Evolutionary conservation across 2,113 vertebrate species (phyloP).

Genomic region (Paradoxurus hermaphroditus): DNA sequence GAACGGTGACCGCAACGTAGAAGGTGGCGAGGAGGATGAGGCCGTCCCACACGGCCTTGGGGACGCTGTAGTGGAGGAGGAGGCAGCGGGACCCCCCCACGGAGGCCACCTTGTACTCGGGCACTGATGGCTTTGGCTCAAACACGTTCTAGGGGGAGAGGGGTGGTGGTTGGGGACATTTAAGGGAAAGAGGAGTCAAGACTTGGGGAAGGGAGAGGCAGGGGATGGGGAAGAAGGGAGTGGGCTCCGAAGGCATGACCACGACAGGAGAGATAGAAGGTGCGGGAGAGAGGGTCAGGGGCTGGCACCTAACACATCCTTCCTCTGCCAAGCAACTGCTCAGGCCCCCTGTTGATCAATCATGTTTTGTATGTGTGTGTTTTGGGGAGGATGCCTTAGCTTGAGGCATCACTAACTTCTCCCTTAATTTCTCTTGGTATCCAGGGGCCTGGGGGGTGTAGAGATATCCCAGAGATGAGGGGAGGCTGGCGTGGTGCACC

Average conservation of each 20-base stretch:
- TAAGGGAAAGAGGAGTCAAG: constrained; percentile 23
- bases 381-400: not conserved
- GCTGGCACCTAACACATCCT: not conserved
- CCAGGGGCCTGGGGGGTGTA: not conserved
- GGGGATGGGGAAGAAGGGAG: not conserved
- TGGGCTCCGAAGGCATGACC: not conserved
- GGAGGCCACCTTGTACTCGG: constrained; percentile 96
- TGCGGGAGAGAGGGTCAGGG: not conserved
- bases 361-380: not conserved
- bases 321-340: not conserved
- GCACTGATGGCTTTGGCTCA: constrained; percentile 90
- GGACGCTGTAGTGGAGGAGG: constrained; percentile 96
- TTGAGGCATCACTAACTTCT: not conserved
- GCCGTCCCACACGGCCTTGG: constrained; percentile 97
- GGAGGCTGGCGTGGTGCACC: not conserved
- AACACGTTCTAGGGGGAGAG: constrained; percentile 89
- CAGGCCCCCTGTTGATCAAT: not conserved
- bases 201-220: not conserved
- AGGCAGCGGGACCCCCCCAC: constrained; percentile 95
- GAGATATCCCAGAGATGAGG: not conserved
- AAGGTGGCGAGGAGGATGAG: constrained; percentile 96
- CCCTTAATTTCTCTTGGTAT: not conserved
- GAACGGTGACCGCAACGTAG: constrained; percentile 95
- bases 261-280: not conserved
- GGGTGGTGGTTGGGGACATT: constrained; percentile 48